Percentiles rank a stretch among this genome's conserved stretches.
Evolutionary conservation across 2,888 invertebrate species (phyloP).

Genomic region (Epiblema foenella): DNA sequence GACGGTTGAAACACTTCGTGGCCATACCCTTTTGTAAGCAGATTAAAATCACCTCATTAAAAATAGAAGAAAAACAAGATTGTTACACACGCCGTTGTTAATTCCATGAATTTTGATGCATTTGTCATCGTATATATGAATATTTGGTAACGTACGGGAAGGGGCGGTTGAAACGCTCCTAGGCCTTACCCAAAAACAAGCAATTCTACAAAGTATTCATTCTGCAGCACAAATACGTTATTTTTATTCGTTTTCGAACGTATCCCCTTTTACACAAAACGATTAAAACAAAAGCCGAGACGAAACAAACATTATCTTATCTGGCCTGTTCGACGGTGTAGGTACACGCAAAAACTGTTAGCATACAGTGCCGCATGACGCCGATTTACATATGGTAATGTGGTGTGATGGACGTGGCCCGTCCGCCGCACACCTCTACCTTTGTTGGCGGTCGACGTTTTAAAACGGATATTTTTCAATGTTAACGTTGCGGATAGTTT

Average conservation of each 20-base stretch:
- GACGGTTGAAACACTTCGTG: no score
- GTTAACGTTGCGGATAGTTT: neutral
- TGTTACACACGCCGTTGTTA: no score
- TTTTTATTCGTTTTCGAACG: conserved; percentile 17
- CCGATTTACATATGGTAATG: conserved; percentile 77
- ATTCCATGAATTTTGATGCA: no score
- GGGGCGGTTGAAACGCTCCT: no score
- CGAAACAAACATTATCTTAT: conserved; percentile 36
- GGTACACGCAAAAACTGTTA: conserved; percentile 73
- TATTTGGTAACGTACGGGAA: no score
- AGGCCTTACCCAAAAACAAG: no score
- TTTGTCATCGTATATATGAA: no score
- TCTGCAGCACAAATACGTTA: neutral
- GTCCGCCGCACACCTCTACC: conserved; percentile 57
- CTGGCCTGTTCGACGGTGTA: conserved; percentile 44
- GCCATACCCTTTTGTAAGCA: no score
- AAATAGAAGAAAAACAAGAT: no score
- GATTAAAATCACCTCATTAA: no score
- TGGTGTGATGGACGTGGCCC: conserved; percentile 59
- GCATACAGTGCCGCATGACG: conserved; percentile 59
- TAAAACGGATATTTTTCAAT: conserved; percentile 28
- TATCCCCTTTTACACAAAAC: conserved; percentile 17
- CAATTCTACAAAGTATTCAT: neutral
- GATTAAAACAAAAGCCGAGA: conserved; percentile 24
- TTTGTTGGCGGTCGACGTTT: conserved; percentile 60